Percentiles rank a stretch among this genome's conserved stretches.
Conservation (phyloP, 2,797 vertebrate species). For the Pampus argenteus region DNA sequence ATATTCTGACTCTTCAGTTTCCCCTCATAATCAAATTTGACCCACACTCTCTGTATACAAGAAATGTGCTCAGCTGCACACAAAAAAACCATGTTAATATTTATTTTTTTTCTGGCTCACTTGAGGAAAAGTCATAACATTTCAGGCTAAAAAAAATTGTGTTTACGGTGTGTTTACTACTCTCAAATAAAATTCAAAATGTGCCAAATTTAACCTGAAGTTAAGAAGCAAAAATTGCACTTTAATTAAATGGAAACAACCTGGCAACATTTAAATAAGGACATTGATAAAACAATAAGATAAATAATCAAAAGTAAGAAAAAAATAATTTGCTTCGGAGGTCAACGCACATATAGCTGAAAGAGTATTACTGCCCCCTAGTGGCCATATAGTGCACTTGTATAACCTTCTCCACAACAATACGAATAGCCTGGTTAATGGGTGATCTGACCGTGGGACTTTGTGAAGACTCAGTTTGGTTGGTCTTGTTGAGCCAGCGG, state of each 20-base stretch:
- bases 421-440: neutral
- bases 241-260: neutral
- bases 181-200: no score
- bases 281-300: neutral
- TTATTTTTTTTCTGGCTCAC: no score
- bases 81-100: no score
- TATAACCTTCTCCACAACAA: neutral
- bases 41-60: no score
- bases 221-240: no score
- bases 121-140: no score
- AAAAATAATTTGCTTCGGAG: neutral
- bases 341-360: neutral
- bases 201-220: no score
- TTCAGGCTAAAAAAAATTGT: no score
- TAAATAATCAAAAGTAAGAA: neutral
- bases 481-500: conserved; percentile 87
- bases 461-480: conserved; percentile 65
- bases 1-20: no score
- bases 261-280: neutral
- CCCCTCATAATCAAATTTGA: no score
- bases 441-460: conserved; percentile 67
- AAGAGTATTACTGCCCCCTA: conserved; percentile 65
- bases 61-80: no score
- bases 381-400: conserved; percentile 5
- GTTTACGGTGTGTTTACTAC: no score